Percentiles rank a stretch among this genome's conserved stretches.
These are phyloP conservation scores for Antennarius striatus DNA, from an alignment of 2,113 vertebrate species.

Conservation along the genomic window DNA sequence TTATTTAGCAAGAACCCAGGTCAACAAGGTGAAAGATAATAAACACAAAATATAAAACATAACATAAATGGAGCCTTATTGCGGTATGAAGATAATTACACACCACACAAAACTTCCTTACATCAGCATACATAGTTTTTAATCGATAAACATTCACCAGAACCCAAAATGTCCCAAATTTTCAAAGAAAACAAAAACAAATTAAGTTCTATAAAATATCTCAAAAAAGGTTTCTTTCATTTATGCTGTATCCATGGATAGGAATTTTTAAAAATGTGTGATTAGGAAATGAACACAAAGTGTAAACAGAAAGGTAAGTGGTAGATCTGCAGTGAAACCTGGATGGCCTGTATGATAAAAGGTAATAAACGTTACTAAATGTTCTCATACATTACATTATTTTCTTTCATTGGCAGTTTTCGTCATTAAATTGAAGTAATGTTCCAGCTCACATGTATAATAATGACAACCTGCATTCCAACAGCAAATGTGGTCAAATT, in stretches of 20 bases:
- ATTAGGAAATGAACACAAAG: neutral
- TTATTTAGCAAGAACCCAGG: slow-evolving; percentile 48
- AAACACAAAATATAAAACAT: too few species aligned
- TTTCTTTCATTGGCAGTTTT: slow-evolving; percentile 1
- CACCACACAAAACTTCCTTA: too few species aligned
- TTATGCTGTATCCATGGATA: neutral
- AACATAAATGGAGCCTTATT: too few species aligned
- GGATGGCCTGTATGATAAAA: neutral
- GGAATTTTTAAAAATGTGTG: neutral
- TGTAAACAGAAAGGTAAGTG: neutral
- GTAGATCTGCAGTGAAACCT: neutral
- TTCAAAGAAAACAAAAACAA: neutral
- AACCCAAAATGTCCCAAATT: neutral
- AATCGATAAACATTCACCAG: too few species aligned
- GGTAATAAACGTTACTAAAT: neutral
- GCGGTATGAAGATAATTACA: too few species aligned
- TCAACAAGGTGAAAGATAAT: slow-evolving; percentile 9
- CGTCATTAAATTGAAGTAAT: neutral
- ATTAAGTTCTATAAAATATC: neutral
- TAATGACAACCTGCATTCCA: neutral
- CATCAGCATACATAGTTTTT: neutral
- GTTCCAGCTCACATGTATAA: neutral
- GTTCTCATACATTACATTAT: too few species aligned
- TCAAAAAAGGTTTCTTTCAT: neutral
- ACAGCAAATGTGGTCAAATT: neutral